phyloP scores from a whole-genome alignment of 2,888 invertebrate genomes.

The Phyllotreta cruciferae region DNA sequence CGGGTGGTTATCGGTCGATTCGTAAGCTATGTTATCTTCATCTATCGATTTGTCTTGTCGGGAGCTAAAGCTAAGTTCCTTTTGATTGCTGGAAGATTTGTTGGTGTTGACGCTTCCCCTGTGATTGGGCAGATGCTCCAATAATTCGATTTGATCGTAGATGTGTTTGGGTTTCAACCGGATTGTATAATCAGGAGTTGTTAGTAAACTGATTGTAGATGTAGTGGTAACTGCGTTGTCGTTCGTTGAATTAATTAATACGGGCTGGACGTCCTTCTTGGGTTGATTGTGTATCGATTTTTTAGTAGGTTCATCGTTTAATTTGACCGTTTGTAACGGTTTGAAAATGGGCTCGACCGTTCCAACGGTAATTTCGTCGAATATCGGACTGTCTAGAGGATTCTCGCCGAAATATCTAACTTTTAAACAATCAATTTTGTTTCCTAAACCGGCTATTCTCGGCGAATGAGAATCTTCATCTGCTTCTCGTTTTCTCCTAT shows the following conservation, averaged over 20 bases:
- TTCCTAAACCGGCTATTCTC: conserved; percentile 70
- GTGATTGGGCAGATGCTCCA: conserved; percentile 45
- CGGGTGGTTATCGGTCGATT: conserved; percentile 2
- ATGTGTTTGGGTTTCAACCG: conserved; percentile 52
- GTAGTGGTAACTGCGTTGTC: background rate
- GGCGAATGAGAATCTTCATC: conserved; percentile 58
- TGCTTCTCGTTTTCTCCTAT: conserved; percentile 48
- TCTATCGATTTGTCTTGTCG: conserved; percentile 9
- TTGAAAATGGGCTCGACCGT: conserved; percentile 61
- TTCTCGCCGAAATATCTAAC: conserved; percentile 72
- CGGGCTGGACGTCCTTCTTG: background rate
- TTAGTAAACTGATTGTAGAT: conserved; percentile 44
- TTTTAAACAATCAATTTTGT: conserved; percentile 78
- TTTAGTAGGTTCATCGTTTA: background rate
- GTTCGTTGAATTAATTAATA: background rate
- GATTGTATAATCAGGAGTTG: conserved; percentile 51
- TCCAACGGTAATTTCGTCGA: conserved; percentile 65
- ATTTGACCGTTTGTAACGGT: conserved; percentile 19
- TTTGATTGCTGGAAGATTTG: conserved; percentile 6
- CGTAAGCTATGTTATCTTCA: conserved; percentile 16
- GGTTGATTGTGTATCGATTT: too few species aligned
- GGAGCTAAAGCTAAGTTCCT: background rate
- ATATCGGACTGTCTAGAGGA: conserved; percentile 78
- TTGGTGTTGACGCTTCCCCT: conserved; percentile 4
- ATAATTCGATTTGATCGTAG: conserved; percentile 52